phyloP scores from a whole-genome alignment of 2,797 vertebrate genomes.

The Natrix natrix region DNA sequence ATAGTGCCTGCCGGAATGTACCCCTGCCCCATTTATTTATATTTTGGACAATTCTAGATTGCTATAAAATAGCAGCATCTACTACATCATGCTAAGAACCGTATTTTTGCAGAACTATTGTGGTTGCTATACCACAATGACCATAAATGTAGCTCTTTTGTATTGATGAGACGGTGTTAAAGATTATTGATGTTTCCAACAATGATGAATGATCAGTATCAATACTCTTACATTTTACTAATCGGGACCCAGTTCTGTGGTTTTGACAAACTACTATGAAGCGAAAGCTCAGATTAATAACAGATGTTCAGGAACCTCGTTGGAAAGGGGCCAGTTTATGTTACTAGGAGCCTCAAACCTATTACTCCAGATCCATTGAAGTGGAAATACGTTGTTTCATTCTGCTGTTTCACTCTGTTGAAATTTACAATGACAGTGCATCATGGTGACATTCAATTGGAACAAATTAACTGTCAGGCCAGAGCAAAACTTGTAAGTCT shows the following conservation, averaged over 20 bases:
- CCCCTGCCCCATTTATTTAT: not conserved
- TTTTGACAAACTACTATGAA: conserved; percentile 18
- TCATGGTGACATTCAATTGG: not conserved
- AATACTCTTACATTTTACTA: not conserved
- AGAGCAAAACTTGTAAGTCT: conserved; percentile 3
- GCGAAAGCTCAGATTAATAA: conserved; percentile 14
- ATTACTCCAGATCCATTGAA: not conserved
- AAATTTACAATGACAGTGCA: conserved; percentile 23
- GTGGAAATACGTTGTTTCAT: not conserved
- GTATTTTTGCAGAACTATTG: not conserved
- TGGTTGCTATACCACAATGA: not conserved
- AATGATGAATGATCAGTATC: not conserved
- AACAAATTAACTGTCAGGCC: conserved; percentile 28
- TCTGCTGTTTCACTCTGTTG: conserved; percentile 3
- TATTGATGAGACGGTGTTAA: not conserved
- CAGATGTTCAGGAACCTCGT: conserved; percentile 13
- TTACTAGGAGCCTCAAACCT: not conserved
- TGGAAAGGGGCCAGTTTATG: not conserved
- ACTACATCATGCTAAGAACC: not conserved
- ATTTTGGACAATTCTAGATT: not conserved
- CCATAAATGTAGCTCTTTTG: not conserved
- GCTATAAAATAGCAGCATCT: not conserved
- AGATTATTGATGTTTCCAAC: not conserved
- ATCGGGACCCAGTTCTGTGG: conserved; percentile 6
- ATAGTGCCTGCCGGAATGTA: too few relatives aligned